These are phyloP conservation scores for Bombus difficillimus DNA, from an alignment of 1,140 invertebrate species.

Conservation along the genomic window DNA sequence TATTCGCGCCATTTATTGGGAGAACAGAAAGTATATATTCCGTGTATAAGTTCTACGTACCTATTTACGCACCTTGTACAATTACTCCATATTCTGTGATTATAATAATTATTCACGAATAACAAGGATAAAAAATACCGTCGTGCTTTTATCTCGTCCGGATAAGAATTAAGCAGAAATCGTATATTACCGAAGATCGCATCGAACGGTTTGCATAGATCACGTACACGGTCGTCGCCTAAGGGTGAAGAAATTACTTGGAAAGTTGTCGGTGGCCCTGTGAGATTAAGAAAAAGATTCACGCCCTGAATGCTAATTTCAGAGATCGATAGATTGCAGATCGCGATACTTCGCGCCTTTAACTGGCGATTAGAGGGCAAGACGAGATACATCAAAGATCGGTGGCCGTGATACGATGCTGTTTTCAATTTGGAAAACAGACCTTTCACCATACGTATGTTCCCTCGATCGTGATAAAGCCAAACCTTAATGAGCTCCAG, in stretches of 20 bases:
- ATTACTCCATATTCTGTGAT: background rate
- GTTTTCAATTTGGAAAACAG: constrained; percentile 72
- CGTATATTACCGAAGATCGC: constrained; percentile 1
- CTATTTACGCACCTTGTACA: background rate
- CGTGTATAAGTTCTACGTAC: background rate
- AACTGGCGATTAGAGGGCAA: constrained; percentile 65
- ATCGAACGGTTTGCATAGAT: constrained; percentile 46
- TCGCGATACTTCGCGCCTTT: constrained; percentile 31
- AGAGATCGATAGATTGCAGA: constrained; percentile 65
- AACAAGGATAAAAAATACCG: background rate
- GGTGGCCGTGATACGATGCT: constrained; percentile 43
- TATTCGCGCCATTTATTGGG: background rate
- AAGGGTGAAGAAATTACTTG: constrained; percentile 9
- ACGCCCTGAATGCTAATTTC: constrained; percentile 75
- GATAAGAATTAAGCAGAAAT: constrained; percentile 18
- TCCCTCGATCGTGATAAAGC: constrained; percentile 60
- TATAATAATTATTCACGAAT: no score
- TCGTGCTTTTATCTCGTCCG: background rate
- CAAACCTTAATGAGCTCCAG: constrained; percentile 46
- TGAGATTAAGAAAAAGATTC: constrained; percentile 62
- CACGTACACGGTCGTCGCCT: constrained; percentile 5
- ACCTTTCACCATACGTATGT: constrained; percentile 38
- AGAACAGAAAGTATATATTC: background rate
- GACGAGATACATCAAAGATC: constrained; percentile 39
- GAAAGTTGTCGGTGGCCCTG: constrained; percentile 42